Base-by-base conservation (phyloP, 2,888 invertebrate species). In the Diploptera punctata region DNA sequence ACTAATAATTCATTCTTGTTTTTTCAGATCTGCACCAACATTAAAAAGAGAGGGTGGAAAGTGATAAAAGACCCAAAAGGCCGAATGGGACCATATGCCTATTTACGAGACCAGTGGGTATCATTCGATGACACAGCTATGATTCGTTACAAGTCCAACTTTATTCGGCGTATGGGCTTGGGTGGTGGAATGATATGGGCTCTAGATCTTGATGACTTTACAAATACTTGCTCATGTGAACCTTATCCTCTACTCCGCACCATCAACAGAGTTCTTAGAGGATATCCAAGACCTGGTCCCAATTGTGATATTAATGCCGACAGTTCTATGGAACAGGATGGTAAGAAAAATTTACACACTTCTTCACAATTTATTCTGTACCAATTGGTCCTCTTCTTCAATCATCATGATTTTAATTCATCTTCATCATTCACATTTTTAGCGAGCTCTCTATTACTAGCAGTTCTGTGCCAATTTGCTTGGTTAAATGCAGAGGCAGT, bases 111-210 rank as follows among this genome's bases (percentile, higher is more conserved):
- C 80, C 97, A 97, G 79, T 97, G 97, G 97, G 96, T 96, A 5
- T 94, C 95, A 7, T 97, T 95, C 79, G 97, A 97, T 80, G 97
- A 97, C 81, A 89, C 91, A 43, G 88, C 88, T 43, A 95, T 95
- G 89, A 90, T 94, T 21, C 87, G 90, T 31, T 90, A 93, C 78
- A 97, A 97, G 82, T 90, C 94, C 2, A 91, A 94, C 78, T 95
- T 91, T 79, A 89, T 95, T 7, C 90, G 91, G 74, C 87, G 90
- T 0, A 91, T 93, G 87, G 91, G 90, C 0, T 85, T 97, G 3
- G 95, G 92, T 18, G 95, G 95, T 43, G 91, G 91, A 52, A 95
- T 95, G 95, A 90, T 94, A 24, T 96, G 95, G 95, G 93, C 95
- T 0, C 83, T 95, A 16, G 95, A 95, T 82, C 83, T 95, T 70